Conservation (phyloP, 2,113 vertebrate species). For the Pseudorhombus dupliciocellatus region DNA sequence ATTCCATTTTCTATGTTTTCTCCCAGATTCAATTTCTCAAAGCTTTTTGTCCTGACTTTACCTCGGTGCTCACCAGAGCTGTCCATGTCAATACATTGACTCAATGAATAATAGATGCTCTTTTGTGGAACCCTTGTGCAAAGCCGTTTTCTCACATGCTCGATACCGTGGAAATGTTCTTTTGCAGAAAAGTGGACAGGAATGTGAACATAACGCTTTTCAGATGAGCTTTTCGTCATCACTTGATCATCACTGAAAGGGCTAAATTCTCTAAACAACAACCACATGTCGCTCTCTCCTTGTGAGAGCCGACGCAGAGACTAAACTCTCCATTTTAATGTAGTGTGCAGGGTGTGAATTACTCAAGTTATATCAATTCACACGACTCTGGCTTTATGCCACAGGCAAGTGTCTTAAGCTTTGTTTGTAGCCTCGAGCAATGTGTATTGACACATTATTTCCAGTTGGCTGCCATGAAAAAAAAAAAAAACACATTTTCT, state of each 20-base stretch:
- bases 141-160: slow-evolving; percentile 1
- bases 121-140: slow-evolving; percentile 33
- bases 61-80: slow-evolving; percentile 22
- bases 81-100: slow-evolving; percentile 59
- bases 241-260: slow-evolving; percentile 3
- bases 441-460: slow-evolving; percentile 49
- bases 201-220: background rate
- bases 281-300: slow-evolving; percentile 17
- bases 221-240: background rate
- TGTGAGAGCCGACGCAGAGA: background rate
- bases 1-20: background rate
- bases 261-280: background rate
- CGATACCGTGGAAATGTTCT: slow-evolving; percentile 4
- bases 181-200: background rate
- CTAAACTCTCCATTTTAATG: too few species aligned
- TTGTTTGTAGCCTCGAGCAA: slow-evolving; percentile 55
- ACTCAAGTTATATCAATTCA: slow-evolving; percentile 24
- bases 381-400: slow-evolving; percentile 40
- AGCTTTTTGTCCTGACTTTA: slow-evolving; percentile 31
- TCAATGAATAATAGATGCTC: slow-evolving; percentile 61
- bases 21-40: slow-evolving; percentile 32
- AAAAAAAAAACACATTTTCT: slow-evolving; percentile 40
- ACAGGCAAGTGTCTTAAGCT: slow-evolving; percentile 32
- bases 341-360: slow-evolving; percentile 8
- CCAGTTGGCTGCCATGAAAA: slow-evolving; percentile 39